A percentile compares a stretch with the other conserved stretches of the same genome.
phyloP scores from a whole-genome alignment of 2,113 vertebrate genomes.

The Alectura lathami region DNA sequence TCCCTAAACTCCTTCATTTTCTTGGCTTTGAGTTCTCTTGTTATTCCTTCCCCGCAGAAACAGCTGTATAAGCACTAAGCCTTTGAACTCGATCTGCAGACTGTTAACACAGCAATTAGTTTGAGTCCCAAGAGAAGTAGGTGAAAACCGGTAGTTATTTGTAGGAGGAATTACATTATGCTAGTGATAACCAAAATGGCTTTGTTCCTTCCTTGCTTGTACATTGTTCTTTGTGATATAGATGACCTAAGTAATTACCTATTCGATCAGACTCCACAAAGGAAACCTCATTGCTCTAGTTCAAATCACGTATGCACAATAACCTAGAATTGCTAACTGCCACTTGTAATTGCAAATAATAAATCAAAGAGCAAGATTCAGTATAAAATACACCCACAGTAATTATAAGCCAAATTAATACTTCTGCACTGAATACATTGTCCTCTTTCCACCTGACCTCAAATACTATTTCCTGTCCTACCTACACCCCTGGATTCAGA shows the following conservation, averaged over 20 bases:
- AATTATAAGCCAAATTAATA: not conserved
- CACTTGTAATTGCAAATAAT: not conserved
- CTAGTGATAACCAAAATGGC: not conserved
- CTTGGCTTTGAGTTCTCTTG: not conserved
- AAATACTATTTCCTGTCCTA: not conserved
- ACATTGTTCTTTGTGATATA: not conserved
- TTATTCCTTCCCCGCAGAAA: not conserved
- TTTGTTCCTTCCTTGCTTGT: not conserved
- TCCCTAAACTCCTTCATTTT: not conserved
- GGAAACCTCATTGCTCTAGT: not conserved
- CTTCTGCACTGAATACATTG: not conserved
- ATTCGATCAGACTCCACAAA: not conserved
- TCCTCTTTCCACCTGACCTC: not conserved
- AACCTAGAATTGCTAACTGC: not conserved
- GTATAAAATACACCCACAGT: not conserved
- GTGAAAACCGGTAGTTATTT: not conserved
- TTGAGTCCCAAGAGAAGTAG: not conserved
- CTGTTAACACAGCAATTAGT: not conserved
- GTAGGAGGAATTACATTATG: not conserved
- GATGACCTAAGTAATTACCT: not conserved
- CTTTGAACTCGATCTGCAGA: slow-evolving; percentile 1
- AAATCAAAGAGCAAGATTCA: not conserved
- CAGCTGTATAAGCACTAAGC: not conserved
- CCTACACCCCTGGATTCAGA: not conserved
- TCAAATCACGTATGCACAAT: not conserved